Percentiles rank a stretch among this genome's conserved stretches.
Evolutionary conservation across 2,888 invertebrate species (phyloP).

Genomic region (Hecatera dysodea): DNA sequence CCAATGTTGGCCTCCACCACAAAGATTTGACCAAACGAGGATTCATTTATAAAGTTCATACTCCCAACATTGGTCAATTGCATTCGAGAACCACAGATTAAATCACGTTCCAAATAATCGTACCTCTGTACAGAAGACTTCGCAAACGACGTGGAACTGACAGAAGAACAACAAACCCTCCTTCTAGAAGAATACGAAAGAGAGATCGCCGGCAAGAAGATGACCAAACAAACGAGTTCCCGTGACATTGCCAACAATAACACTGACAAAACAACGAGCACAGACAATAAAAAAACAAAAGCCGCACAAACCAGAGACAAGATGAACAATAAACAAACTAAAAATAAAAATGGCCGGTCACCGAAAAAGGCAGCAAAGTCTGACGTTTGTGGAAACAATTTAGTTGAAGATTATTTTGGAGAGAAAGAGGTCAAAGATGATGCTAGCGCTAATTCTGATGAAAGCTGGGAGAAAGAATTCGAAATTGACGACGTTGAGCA

Average conservation of each 20-base stretch:
- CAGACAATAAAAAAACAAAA: conserved; percentile 70
- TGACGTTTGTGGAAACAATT: conserved; percentile 87
- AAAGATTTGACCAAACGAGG: background rate
- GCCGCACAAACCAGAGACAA: conserved; percentile 78
- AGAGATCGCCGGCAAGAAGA: conserved; percentile 89
- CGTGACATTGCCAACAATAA: conserved; percentile 83
- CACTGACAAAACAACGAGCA: conserved; percentile 74
- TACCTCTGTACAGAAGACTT: conserved; percentile 91
- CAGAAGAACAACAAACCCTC: conserved; percentile 93
- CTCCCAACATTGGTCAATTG: conserved; percentile 20
- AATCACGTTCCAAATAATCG: conserved; percentile 55
- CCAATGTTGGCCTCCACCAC: background rate
- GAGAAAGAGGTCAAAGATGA: conserved; percentile 87
- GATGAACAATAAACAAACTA: conserved; percentile 72
- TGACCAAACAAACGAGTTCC: conserved; percentile 75
- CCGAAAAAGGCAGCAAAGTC: conserved; percentile 81
- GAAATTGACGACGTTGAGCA: conserved; percentile 87
- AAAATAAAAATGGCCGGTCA: conserved; percentile 76
- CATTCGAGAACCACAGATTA: conserved; percentile 28
- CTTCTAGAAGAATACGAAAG: conserved; percentile 93
- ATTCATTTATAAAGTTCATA: background rate
- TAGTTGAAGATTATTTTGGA: conserved; percentile 90
- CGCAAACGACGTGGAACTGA: conserved; percentile 92
- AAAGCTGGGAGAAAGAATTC: conserved; percentile 92
- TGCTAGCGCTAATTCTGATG: conserved; percentile 89